Conservation (phyloP, 2,113 vertebrate genomes). For the Butorides virescens region DNA sequence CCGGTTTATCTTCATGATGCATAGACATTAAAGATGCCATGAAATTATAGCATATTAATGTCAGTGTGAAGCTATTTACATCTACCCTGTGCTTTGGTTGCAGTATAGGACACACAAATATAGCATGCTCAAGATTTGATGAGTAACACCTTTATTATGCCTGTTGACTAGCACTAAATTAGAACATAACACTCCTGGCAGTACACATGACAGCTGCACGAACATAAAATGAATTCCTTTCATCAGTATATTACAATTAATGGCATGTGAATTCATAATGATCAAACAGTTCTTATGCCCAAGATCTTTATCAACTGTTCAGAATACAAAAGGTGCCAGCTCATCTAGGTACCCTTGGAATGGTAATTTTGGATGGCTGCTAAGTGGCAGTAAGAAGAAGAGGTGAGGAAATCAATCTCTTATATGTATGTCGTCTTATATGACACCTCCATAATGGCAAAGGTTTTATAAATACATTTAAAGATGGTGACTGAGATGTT, state of each 20-base stretch:
- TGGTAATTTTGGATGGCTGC: background rate
- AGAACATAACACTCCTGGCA: background rate
- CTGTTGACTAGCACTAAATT: conserved; percentile 1
- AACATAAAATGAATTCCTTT: conserved; percentile 31
- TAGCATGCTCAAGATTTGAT: background rate
- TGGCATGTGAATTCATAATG: conserved; percentile 42
- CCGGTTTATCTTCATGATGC: background rate
- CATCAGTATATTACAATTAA: conserved; percentile 28
- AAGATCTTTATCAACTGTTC: conserved; percentile 25
- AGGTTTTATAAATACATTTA: background rate
- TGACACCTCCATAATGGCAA: background rate
- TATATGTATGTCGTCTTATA: background rate
- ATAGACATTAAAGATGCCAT: background rate
- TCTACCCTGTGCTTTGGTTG: background rate
- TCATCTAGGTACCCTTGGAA: background rate
- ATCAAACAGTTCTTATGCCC: background rate
- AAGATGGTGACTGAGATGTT: background rate
- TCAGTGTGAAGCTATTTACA: conserved; percentile 9
- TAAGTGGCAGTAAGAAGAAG: background rate
- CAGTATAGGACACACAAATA: background rate
- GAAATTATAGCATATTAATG: background rate
- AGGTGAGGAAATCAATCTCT: background rate
- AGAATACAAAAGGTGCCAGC: background rate
- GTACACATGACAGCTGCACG: background rate
- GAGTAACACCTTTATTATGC: conserved; percentile 33